Percentiles rank a stretch among this genome's conserved stretches.
Evolutionary conservation across 2,113 vertebrate genomes (phyloP).

Genomic region (Ictidomys tridecemlineatus): DNA sequence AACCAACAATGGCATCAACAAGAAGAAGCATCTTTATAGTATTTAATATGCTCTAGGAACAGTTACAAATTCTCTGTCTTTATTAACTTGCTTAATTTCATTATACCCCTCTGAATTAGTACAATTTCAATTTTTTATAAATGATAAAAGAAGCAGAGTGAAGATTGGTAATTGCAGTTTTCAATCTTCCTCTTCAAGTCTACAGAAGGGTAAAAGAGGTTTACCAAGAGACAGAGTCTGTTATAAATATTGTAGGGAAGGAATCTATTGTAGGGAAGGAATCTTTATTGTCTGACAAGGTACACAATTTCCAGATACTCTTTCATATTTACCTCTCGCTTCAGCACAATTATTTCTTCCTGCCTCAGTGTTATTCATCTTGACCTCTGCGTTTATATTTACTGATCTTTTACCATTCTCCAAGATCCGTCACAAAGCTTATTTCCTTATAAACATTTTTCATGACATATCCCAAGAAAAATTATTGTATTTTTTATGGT

Average conservation of each 20-base stretch:
- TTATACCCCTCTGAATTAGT: not conserved
- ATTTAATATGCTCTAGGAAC: not conserved
- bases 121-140: not conserved
- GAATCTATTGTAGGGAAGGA: not conserved
- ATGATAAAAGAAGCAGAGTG: not conserved
- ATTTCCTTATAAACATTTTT: not conserved
- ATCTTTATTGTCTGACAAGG: not conserved
- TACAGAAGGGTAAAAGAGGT: not conserved
- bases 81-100: slow-evolving; percentile 27
- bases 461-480: not conserved
- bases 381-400: not conserved
- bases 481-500: not conserved
- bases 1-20: not conserved
- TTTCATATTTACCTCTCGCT: accelerated
- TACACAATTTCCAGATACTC: not conserved
- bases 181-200: not conserved
- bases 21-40: not conserved
- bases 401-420: not conserved
- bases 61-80: not conserved
- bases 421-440: not conserved
- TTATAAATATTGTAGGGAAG: not conserved
- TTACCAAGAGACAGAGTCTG: not conserved
- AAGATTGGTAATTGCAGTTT: not conserved
- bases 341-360: not conserved
- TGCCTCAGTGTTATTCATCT: not conserved